Evolutionary conservation across 2,888 invertebrate species (phyloP), one percentile per base, ranked within the genome.

Genomic region (Drosophila aldrichi): DNA sequence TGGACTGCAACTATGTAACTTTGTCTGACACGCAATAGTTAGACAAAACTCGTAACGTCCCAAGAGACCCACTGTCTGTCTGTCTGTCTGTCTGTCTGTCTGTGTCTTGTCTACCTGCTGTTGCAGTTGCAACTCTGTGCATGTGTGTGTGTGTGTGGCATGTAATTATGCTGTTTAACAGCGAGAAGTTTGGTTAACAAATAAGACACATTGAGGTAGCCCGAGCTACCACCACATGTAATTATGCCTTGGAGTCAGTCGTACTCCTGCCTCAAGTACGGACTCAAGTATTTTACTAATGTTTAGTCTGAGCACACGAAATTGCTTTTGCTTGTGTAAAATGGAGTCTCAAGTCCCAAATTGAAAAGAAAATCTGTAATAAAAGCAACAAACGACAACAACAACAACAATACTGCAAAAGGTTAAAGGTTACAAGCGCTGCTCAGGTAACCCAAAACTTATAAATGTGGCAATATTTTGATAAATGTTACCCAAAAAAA

Each of bases 141-240:
- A 5, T 12, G 5, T 43, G 43, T 40, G 40, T 58, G 55, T 68
- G 64, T 77, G 49, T 72, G 60, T 41, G 81, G 63, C 77, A 79
- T 86, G 89, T 86, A 89, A 89, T 86, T 89, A 88, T 89, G 82
- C 80, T 88, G 83, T 81, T 85, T 76, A 84, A 74, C 88, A 89
- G 88, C 63, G 82, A 78, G 72, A 81, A 80, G 64, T 88, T 85
- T 73, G 86, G 81, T 84, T 80, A 82, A 82, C 81, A 82, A 82
- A 82, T 80, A 74, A 72, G 67, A 81, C 70, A 78, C 79, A 63
- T 71, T 77, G 75, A 56, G 54, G 58, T 69, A 52, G 59, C 64
- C 61, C 40, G 34, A 63, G 64, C 54, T 60, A 66, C 64, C 64
- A 69, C 62, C 64, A 70, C 63, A 49, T 32, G 77, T 81, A 68